These are phyloP conservation scores for Drosophila burlai DNA, from an alignment of 1,140 invertebrate species.

Conservation along the genomic window DNA sequence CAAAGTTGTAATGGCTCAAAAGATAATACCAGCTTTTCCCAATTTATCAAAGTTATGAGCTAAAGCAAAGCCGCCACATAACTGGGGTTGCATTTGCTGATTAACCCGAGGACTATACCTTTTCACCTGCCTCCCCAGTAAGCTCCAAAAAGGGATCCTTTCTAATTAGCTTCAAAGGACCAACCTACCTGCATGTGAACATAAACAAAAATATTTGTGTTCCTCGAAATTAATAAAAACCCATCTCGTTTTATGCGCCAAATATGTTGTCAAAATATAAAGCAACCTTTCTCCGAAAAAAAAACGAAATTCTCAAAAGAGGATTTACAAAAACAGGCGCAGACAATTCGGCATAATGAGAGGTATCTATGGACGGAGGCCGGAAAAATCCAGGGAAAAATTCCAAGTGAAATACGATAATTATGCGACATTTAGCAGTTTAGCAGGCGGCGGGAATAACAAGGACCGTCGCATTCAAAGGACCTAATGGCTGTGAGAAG, in stretches of 20 bases:
- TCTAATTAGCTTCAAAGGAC: constrained; percentile 60
- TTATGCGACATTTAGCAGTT: constrained; percentile 82
- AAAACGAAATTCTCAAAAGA: constrained; percentile 25
- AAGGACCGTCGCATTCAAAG: constrained; percentile 51
- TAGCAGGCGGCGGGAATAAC: constrained; percentile 61
- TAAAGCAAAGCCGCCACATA: not conserved
- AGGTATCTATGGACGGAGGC: constrained; percentile 38
- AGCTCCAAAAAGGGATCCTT: constrained; percentile 13
- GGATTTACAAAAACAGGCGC: constrained; percentile 28
- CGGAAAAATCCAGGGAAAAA: constrained; percentile 26
- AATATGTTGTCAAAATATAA: constrained; percentile 56
- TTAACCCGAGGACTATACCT: constrained; percentile 8
- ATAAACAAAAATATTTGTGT: constrained; percentile 30
- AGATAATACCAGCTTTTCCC: constrained; percentile 19
- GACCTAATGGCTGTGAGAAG: constrained; percentile 66
- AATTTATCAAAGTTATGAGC: constrained; percentile 13
- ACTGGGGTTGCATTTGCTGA: constrained; percentile 4
- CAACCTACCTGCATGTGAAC: constrained; percentile 10
- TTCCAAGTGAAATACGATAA: constrained; percentile 76
- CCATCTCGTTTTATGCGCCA: constrained; percentile 69
- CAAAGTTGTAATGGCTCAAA: constrained; percentile 33
- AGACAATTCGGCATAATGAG: constrained; percentile 75
- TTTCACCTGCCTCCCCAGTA: constrained; percentile 8
- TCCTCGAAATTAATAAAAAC: constrained; percentile 72
- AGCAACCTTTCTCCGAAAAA: constrained; percentile 5